A percentile compares a stretch with the other conserved stretches of the same genome.
phyloP scores from a whole-genome alignment of 2,113 vertebrate species.

The Bungarus multicinctus region DNA sequence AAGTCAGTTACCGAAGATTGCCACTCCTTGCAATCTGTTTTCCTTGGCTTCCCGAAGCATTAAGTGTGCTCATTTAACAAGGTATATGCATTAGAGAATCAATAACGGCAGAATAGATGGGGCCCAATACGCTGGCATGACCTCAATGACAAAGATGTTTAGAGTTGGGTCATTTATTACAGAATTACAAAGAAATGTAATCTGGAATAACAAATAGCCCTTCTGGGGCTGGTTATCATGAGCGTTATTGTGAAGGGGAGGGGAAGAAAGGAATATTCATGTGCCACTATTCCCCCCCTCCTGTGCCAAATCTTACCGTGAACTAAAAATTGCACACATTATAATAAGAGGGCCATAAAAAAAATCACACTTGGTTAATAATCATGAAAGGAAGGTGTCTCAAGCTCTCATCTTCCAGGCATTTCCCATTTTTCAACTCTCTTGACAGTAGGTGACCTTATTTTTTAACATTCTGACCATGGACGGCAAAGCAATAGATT shows the following conservation, averaged over 20 bases:
- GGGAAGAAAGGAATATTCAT: background rate
- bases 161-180: constrained; percentile 5
- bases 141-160: constrained; percentile 49
- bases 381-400: background rate
- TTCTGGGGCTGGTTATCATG: background rate
- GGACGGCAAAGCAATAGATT: background rate
- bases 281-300: background rate
- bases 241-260: background rate
- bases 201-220: background rate
- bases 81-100: constrained; percentile 62
- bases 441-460: constrained; percentile 28
- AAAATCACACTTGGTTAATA: background rate
- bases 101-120: constrained; percentile 55
- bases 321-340: background rate
- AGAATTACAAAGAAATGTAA: background rate
- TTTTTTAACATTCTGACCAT: constrained; percentile 1
- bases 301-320: background rate
- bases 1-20: constrained; percentile 21
- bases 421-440: background rate
- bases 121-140: constrained; percentile 47
- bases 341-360: background rate
- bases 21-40: constrained; percentile 43
- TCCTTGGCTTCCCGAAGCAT: constrained; percentile 53
- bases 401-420: background rate
- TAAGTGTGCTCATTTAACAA: constrained; percentile 53